Percentiles rank a stretch among this genome's conserved stretches.
These are phyloP conservation scores for Pempheris klunzingeri DNA, from an alignment of 2,797 vertebrate genomes.

Conservation along the genomic window DNA sequence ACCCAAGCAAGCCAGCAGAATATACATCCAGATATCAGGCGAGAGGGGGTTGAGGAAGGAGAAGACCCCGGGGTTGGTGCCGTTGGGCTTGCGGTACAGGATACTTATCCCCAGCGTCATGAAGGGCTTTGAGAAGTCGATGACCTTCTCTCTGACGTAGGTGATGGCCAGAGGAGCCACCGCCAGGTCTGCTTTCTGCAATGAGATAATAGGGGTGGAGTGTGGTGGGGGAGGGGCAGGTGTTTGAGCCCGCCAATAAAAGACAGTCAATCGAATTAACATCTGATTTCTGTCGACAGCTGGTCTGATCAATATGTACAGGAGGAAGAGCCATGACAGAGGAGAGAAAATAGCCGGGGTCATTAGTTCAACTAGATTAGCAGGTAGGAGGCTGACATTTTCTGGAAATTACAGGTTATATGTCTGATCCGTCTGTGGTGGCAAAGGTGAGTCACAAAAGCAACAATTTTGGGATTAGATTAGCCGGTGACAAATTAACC, in stretches of 20 bases:
- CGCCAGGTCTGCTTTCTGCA: conserved; percentile 97
- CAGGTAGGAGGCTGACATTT: conserved; percentile 37
- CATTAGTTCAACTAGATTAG: conserved; percentile 58
- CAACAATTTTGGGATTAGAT: conserved; percentile 60
- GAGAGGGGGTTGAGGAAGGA: conserved; percentile 92
- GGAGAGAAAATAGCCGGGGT: conserved; percentile 39
- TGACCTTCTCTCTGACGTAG: conserved; percentile 98
- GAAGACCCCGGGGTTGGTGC: conserved; percentile 99
- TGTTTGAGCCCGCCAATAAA: conserved; percentile 50
- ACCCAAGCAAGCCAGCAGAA: conserved; percentile 99
- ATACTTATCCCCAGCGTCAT: conserved; percentile 99
- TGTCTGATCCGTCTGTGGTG: conserved; percentile 47
- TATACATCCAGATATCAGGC: conserved; percentile 99
- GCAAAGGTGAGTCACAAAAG: conserved; percentile 57
- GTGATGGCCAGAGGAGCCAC: conserved; percentile 98
- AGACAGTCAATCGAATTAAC: conserved; percentile 61
- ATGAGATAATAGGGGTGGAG: conserved; percentile 54
- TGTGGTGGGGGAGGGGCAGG: not conserved
- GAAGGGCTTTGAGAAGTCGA: conserved; percentile 99
- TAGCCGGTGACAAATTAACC: conserved; percentile 56
- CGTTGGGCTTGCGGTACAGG: conserved; percentile 99
- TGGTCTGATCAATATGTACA: conserved; percentile 46
- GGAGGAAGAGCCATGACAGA: conserved; percentile 27
- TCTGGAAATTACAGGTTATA: conserved; percentile 62
- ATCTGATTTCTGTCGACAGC: conserved; percentile 70